Evolutionary conservation across 2,797 vertebrate genomes (phyloP), one percentile per base, ranked within the genome.

Genomic region (Psittacula echo): DNA sequence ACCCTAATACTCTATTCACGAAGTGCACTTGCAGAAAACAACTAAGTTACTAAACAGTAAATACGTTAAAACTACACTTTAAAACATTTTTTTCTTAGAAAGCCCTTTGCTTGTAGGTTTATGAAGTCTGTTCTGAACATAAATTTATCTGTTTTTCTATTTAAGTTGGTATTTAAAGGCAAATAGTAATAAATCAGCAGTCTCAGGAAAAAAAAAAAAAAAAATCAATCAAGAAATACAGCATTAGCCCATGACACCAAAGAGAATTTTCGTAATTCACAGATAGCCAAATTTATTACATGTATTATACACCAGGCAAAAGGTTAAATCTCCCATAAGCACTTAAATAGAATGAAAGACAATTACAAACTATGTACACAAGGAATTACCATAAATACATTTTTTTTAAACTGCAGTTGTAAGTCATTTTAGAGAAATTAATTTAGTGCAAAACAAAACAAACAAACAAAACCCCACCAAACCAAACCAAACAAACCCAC

Each of bases 81-180:
- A 67, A 90, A 83, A 72, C 5, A 4, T 21, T 76, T 84, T 88
- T 94, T 94, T 79, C 44, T 74, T 76, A 80, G 88, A 78, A 74
- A 68, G 42, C 44, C 39, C 56, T 62, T 90, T 72, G 81, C 79
- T 45, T 62, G 65, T 85, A 83, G 24, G 23, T 78, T 77, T 18
- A 37, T 45, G 85, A 96, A 95, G 90, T 65, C 77, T 94, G 70
- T 68, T 95, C 94, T 94, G 89, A 91, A 79, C 47, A 72, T 70
- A 95, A 91, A 56, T 93, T 78, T 42, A 82, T 78, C 85, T 94
- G 78, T 90, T 91, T 90, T 61, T 90, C 91, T 90, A 94, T 87
- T 96, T 96, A 91, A 93, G 97, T 58, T 42, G 13, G 11, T 62
- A 90, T 88, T 90, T 80, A 70, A 88, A 92, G 53, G 37, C 32